Conservation (phyloP, 2,888 invertebrate genomes). For the Pseudococcus viburni region DNA sequence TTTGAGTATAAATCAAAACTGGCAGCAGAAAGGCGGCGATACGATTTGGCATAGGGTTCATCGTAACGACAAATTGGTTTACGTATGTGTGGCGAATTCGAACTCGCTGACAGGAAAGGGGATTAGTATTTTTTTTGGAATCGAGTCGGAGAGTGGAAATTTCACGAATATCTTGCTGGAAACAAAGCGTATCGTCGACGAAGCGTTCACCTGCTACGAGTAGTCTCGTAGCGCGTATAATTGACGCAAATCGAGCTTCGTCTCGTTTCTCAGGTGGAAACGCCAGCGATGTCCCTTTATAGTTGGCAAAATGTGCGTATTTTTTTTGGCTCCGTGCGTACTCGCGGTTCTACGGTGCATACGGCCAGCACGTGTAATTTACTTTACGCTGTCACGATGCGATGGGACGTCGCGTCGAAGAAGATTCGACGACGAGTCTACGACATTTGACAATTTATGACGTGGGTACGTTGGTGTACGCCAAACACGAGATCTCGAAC, state of each 20-base stretch:
- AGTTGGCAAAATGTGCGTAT: slow-evolving; percentile 2
- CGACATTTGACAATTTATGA: neutral
- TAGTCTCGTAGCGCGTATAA: neutral
- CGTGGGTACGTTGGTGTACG: neutral
- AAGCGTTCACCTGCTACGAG: neutral
- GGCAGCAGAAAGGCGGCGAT: neutral
- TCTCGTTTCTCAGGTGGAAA: neutral
- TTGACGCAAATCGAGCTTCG: neutral
- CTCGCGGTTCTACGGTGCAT: neutral
- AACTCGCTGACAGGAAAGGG: neutral
- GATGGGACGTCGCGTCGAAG: neutral
- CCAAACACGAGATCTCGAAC: neutral
- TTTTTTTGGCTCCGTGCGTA: neutral
- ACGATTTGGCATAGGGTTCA: neutral
- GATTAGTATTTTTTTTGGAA: neutral
- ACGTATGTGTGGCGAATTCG: too few relatives aligned
- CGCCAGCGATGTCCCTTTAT: neutral
- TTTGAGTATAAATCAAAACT: neutral
- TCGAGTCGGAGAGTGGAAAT: neutral
- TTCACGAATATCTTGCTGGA: neutral
- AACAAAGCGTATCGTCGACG: neutral
- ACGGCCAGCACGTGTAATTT: neutral
- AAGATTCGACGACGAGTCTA: neutral
- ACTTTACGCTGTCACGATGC: neutral
- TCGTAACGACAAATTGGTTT: neutral